phyloP scores from a whole-genome alignment of 2,797 vertebrate genomes.

The Oryzias dopingdopingensis region DNA sequence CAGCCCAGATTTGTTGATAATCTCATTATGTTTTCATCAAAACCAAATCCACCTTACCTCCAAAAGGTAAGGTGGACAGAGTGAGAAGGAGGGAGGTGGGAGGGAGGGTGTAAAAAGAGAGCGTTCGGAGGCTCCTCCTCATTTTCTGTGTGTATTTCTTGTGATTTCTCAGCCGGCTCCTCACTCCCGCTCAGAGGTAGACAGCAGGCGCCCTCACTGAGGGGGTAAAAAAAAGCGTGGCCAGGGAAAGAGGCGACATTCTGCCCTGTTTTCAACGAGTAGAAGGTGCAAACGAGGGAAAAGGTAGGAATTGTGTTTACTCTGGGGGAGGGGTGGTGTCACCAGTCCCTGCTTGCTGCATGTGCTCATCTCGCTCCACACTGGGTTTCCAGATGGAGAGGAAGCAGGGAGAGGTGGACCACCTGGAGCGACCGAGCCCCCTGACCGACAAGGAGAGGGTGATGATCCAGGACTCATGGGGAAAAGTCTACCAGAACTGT shows the following conservation, averaged over 20 bases:
- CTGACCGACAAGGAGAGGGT: conserved; percentile 86
- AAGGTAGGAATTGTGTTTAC: conserved; percentile 47
- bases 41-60: conserved; percentile 27
- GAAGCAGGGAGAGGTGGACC: conserved; percentile 85
- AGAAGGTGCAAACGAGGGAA: conserved; percentile 22
- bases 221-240: conserved; percentile 17
- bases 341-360: conserved; percentile 47
- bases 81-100: conserved; percentile 23
- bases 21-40: conserved; percentile 51
- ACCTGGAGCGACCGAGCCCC: conserved; percentile 83
- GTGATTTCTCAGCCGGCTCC: conserved; percentile 56
- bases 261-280: conserved; percentile 12
- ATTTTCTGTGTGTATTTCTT: conserved; percentile 59
- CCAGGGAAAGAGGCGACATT: conserved; percentile 14
- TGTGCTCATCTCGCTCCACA: conserved; percentile 51
- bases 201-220: conserved; percentile 47
- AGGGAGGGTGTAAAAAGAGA: conserved; percentile 46
- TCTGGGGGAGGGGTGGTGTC: conserved; percentile 38
- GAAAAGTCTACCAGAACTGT: conserved; percentile 86
- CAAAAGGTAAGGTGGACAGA: conserved; percentile 53
- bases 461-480: conserved; percentile 91
- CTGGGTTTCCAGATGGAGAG: conserved; percentile 83
- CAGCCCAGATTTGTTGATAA: conserved; percentile 33
- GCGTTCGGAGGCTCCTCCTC: conserved; percentile 70
- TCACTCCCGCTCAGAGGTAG: conserved; percentile 64